A percentile compares a stretch with the other conserved stretches of the same genome.
Conservation (phyloP, 2,888 invertebrate species). For the Nemotelus pantherinus region DNA sequence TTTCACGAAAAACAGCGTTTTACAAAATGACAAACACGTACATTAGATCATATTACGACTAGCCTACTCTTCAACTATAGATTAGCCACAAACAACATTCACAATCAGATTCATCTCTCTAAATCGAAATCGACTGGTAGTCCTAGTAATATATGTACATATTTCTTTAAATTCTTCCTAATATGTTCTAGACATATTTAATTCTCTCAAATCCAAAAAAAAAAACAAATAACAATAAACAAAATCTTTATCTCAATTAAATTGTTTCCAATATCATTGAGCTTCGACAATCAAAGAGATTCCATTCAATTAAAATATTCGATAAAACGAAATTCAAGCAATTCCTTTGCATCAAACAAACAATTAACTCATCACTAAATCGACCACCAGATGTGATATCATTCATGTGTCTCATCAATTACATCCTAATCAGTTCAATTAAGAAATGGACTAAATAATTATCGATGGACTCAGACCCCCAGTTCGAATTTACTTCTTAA, state of each 20-base stretch:
- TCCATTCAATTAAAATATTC: conserved; percentile 6
- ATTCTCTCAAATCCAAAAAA: background rate
- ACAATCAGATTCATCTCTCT: too few species aligned
- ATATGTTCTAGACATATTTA: background rate
- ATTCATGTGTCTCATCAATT: conserved; percentile 36
- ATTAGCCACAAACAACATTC: too few species aligned
- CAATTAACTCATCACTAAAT: conserved; percentile 27
- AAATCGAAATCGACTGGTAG: background rate
- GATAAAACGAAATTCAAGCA: background rate
- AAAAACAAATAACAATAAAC: background rate
- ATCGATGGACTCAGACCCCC: background rate
- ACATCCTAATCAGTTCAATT: conserved; percentile 34
- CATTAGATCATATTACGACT: too few species aligned
- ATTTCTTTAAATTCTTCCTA: background rate
- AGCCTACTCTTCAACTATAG: too few species aligned
- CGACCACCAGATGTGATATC: conserved; percentile 19
- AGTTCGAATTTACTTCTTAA: too few species aligned
- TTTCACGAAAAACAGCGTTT: too few species aligned
- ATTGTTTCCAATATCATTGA: too few species aligned
- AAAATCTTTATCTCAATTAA: background rate
- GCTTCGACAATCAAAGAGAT: background rate
- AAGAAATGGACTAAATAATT: background rate
- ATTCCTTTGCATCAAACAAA: background rate
- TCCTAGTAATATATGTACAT: background rate
- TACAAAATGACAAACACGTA: too few species aligned